These are phyloP conservation scores for Laticauda laticaudata DNA, from an alignment of 2,113 vertebrate species.

Conservation along the genomic window DNA sequence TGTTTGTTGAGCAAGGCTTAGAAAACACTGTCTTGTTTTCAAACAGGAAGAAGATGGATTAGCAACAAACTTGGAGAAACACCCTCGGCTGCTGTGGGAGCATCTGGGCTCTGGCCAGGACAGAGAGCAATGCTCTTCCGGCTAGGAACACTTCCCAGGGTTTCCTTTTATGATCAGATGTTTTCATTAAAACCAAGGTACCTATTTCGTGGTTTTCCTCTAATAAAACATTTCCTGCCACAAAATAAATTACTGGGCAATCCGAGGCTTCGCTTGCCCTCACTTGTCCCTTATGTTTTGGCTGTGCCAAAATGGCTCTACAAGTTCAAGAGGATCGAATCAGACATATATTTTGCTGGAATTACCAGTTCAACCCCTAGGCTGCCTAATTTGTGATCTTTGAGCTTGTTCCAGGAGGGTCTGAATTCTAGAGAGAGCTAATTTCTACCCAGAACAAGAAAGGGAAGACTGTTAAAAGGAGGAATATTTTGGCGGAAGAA, in stretches of 20 bases:
- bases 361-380: neutral
- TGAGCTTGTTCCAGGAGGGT: neutral
- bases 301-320: neutral
- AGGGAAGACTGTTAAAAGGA: neutral
- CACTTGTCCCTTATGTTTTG: neutral
- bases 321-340: no score
- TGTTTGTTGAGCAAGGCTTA: neutral
- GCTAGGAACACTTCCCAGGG: constrained; percentile 13
- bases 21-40: constrained; percentile 18
- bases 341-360: neutral
- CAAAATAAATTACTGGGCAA: constrained; percentile 36
- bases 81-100: constrained; percentile 30
- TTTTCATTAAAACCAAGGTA: constrained; percentile 25
- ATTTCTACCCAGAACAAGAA: neutral
- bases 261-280: neutral
- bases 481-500: neutral
- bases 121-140: constrained; percentile 29
- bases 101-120: constrained; percentile 14
- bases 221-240: constrained; percentile 38
- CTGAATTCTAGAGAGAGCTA: neutral
- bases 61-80: constrained; percentile 9
- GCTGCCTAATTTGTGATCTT: neutral
- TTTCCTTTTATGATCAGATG: constrained; percentile 5
- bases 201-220: constrained; percentile 51
- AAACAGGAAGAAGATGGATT: neutral